A percentile compares a stretch with the other conserved stretches of the same genome.
Evolutionary conservation across 1,140 invertebrate species (phyloP).

Genomic region (Palaemon carinicauda): DNA sequence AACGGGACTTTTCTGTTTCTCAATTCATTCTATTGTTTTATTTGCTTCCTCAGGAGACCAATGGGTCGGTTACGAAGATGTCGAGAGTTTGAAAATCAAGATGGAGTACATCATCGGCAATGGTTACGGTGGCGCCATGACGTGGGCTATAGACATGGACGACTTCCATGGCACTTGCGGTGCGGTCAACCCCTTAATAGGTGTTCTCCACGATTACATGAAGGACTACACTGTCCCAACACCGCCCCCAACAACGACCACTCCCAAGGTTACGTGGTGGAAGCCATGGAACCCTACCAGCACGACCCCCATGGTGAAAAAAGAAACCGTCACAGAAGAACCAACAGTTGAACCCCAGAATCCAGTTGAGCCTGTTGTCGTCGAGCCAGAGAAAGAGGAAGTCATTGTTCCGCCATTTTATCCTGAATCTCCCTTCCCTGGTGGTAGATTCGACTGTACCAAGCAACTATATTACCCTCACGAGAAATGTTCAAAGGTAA

Average conservation of each 20-base stretch:
- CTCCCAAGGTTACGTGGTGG: slow-evolving; percentile 34
- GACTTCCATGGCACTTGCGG: slow-evolving; percentile 87
- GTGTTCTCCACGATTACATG: slow-evolving; percentile 51
- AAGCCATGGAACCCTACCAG: background rate
- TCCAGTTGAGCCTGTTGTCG: background rate
- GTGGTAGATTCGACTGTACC: background rate
- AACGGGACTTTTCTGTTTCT: too few relatives aligned
- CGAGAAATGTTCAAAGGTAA: slow-evolving; percentile 29
- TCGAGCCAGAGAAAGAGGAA: background rate
- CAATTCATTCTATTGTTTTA: too few relatives aligned
- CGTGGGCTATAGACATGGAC: slow-evolving; percentile 97
- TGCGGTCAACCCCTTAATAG: slow-evolving; percentile 72
- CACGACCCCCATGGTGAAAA: background rate
- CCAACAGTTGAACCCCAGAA: background rate
- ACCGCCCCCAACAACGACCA: slow-evolving; percentile 41
- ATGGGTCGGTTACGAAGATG: slow-evolving; percentile 86
- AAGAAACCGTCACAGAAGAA: background rate
- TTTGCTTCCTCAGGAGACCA: slow-evolving; percentile 71
- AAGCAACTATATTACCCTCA: slow-evolving; percentile 46
- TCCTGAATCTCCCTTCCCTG: background rate
- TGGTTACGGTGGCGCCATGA: slow-evolving; percentile 92
- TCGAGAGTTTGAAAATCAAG: slow-evolving; percentile 74
- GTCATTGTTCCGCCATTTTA: background rate
- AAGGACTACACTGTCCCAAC: slow-evolving; percentile 50
- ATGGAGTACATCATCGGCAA: slow-evolving; percentile 84